Evolutionary conservation across 2,888 invertebrate species (phyloP).

Genomic region (Ctena decussata): DNA sequence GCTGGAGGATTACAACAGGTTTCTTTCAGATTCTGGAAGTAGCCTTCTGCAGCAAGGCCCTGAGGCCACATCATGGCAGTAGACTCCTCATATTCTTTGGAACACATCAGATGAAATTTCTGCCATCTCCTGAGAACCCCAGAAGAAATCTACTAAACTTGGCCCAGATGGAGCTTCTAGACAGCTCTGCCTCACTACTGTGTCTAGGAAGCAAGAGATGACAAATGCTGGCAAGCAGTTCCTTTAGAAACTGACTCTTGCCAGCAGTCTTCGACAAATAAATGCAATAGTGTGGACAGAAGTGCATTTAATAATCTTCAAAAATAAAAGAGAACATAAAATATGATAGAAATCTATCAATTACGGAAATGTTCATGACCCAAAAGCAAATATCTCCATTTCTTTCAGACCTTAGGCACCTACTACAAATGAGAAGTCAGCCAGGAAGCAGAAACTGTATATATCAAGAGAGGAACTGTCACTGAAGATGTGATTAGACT

Average conservation of each 20-base stretch:
- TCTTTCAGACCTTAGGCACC: too few relatives aligned
- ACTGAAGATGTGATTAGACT: too few relatives aligned
- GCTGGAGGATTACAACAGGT: neutral
- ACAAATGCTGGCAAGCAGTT: neutral
- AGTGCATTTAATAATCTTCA: too few relatives aligned
- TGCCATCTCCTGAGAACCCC: neutral
- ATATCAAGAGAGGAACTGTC: too few relatives aligned
- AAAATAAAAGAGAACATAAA: too few relatives aligned
- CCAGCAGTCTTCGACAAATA: too few relatives aligned
- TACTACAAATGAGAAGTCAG: too few relatives aligned
- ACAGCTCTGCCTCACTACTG: neutral
- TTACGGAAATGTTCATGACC: too few relatives aligned
- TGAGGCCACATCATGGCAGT: neutral
- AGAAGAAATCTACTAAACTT: neutral
- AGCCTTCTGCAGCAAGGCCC: neutral
- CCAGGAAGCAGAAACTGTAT: too few relatives aligned
- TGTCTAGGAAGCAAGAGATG: neutral
- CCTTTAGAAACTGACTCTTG: neutral
- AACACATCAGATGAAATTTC: neutral
- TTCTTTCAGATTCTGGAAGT: neutral
- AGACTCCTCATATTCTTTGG: neutral
- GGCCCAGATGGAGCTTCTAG: neutral
- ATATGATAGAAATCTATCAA: too few relatives aligned
- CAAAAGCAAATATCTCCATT: too few relatives aligned
- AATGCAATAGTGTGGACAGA: too few relatives aligned